Evolutionary conservation across 1,140 invertebrate genomes (phyloP), one percentile per base, ranked within the genome.

Genomic region (Centruroides sculpturatus): DNA sequence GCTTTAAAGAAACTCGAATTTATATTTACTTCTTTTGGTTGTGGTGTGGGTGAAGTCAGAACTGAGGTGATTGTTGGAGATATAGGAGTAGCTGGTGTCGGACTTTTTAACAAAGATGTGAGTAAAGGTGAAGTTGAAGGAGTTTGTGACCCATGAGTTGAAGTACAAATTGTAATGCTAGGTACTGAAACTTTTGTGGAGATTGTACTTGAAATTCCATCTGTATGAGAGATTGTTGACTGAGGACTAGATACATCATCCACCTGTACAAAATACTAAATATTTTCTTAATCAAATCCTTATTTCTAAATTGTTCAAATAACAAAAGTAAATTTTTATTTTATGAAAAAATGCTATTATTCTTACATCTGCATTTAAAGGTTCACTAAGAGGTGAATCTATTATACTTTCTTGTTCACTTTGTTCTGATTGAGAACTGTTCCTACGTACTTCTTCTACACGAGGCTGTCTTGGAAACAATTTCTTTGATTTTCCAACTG

Each of bases 31-130:
- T 63, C 62, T 63, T 60, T 63, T 12, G 49, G 47, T 12, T 53
- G 34, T 13, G 49, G 13, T 35, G 57, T 9, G 7, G 59, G 61
- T 4, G 51, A 35, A 35, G 60, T 13, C 3, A 11, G 12, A 8
- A 58, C 13, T 47, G 49, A 34, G 23, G 52, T 23, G 8, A 60
- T 7, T 11, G 47, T 34, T 23, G 46, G 58, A 50, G 66, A 48
- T 9, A 58, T 53, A 55, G 67, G 65, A 9, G 67, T 68, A 9
- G 62, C 57, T 58, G 67, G 61, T 4, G 70, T 66, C 0, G 83
- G 85, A n/a, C 83, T 87, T 70, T 88, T 86, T 1, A 92, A 74
- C 11, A 91, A 74, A 63, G 85, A 89, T 5, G 87, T 89, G 36
- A 92, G 73, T n/a, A 91, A 71, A 0, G 87, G 87, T 0, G 87